Base-by-base conservation (phyloP, 2,888 invertebrate genomes). In the Cephus sareptanus region DNA sequence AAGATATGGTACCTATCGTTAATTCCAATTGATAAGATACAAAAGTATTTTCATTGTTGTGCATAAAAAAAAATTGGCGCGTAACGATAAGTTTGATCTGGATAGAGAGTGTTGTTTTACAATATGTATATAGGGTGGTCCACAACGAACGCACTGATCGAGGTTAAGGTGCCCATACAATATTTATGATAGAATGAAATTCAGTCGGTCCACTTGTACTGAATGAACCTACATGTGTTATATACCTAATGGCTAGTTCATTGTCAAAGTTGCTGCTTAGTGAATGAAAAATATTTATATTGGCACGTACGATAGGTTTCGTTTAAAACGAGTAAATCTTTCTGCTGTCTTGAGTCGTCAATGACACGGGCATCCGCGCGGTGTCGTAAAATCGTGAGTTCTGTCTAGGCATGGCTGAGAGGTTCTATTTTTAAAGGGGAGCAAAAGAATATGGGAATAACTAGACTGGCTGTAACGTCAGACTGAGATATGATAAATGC, bases 1-100 rank as follows among this genome's bases (percentile, higher is more conserved):
- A 82, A 34, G 71, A 71, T 23, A 71, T 31, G 71, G 71, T 71
- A 71, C 9, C 56, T 23, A 56, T 56, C 23, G 23, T 56, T 9
- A 23, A 9, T 56, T 56, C 9, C 56, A 56, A 56, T 56, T 56
- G 23, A 56, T 56, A 56, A 40, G 4, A 56, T 6, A 23, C 0
- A 23, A 56, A 23, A 56, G 15, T 6, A 40, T 23, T 23, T 23
- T 56, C 4, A 23, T 56, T 9, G 23, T 23, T 56, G 56, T 56
- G 56, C 2, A 23, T 56, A 23, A 23, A 23, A 9, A 56, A 56
- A 56, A 56, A 56, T 56, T 9, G 0, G 6, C 56, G 2, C 9
- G 6, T 23, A 23, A 2, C 23, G 9, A 23, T 56, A 56, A 1
- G 23, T 23, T 15, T 56, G 0, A 56, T 56, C 56, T 23, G 1